Evolutionary conservation across 2,888 invertebrate genomes (phyloP), one percentile per base, ranked within the genome.

Genomic region (Phengaris alcon): DNA sequence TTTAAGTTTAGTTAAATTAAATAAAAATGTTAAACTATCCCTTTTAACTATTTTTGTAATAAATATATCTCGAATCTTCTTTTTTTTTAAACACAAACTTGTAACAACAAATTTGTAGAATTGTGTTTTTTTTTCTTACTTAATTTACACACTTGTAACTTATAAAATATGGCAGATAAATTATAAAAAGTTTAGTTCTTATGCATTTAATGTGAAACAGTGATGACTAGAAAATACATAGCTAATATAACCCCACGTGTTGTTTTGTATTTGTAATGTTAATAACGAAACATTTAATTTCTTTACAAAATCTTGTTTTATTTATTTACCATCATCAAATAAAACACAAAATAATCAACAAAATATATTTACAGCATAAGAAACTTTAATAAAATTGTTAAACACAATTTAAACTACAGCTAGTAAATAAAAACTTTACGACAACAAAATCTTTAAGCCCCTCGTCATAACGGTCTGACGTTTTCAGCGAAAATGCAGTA

Each of bases 221-320:
- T 84, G 86, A 90, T 92, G 92, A 91, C 92, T 93, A 87, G 92
- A 90, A 92, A 93, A 93, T 93, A 93, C 90, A 91, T 89, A 79
- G 79, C 84, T 86, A 84, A 9, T 52, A 52, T 52, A 52, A 85
- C 84, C 82, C 82, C 85, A 88, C 87, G 90, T 91, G 90, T 90
- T 91, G 90, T 91, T 92, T 91, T 90, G 86, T 88, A 90, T 92
- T 91, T 90, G 86, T 88, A 90, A 90, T 89, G 90, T 91, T 89
- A 91, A 91, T 89, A 91, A 92, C 88, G 88, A 90, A 89, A 87
- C 89, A 88, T 91, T 90, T 90, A 88, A 91, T 91, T 91, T 90
- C 85, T 88, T 88, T 87, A 90, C 78, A 83, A 81, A 79, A 77
- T 77, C 22, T 84, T 84, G 88, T 93, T 93, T 92, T 87, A 90